These are phyloP conservation scores for Thereva nobilitata DNA, from an alignment of 2,888 invertebrate genomes.

Conservation along the genomic window DNA sequence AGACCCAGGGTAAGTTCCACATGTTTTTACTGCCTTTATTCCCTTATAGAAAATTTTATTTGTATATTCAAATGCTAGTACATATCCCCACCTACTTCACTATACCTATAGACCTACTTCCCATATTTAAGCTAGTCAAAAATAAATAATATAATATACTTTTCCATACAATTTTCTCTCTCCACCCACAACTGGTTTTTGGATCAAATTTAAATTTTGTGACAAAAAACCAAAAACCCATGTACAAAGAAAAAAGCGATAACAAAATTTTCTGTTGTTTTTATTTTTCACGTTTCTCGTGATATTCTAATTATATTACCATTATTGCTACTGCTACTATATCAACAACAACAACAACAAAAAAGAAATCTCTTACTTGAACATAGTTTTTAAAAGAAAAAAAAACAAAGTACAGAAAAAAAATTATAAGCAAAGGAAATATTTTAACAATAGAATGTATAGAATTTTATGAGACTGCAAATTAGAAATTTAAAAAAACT, in stretches of 20 bases:
- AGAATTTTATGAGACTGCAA: constrained; percentile 40
- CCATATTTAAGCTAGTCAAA: no score
- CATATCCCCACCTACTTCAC: no score
- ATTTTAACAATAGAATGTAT: constrained; percentile 34
- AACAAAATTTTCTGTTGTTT: background rate
- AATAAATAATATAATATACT: no score
- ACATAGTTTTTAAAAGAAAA: constrained; percentile 18
- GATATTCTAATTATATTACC: constrained; percentile 1
- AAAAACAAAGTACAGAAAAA: constrained; percentile 6
- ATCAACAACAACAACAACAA: background rate
- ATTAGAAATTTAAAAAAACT: constrained; percentile 23
- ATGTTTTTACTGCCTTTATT: no score
- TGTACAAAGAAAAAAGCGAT: background rate
- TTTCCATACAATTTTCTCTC: no score
- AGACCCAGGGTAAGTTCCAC: no score
- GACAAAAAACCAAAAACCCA: background rate
- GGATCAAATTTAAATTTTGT: no score
- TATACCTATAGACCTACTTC: no score
- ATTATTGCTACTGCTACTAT: background rate
- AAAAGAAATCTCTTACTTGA: constrained; percentile 26
- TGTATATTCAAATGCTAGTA: no score
- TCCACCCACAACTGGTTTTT: no score
- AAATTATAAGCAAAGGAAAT: constrained; percentile 16
- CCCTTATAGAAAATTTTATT: no score
- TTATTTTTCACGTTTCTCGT: background rate